Percentiles rank a stretch among this genome's conserved stretches.
Conservation (phyloP, 2,113 vertebrate genomes). For the Toxotes chatareus region DNA sequence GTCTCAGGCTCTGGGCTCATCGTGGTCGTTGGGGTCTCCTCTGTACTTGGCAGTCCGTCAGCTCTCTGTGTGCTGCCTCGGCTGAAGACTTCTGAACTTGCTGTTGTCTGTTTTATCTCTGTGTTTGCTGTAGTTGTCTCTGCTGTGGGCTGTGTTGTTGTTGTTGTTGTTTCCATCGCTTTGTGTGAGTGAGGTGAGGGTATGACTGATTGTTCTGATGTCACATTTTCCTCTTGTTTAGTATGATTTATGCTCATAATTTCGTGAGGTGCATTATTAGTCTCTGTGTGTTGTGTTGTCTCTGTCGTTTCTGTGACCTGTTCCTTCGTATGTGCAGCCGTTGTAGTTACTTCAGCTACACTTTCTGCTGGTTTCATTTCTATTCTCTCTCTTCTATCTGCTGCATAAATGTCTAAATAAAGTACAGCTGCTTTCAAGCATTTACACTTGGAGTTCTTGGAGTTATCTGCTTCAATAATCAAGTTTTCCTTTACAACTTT, state of each 20-base stretch:
- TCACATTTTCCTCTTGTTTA: constrained; percentile 3
- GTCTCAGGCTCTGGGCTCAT: not conserved
- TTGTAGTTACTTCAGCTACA: constrained; percentile 4
- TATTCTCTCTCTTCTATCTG: not conserved
- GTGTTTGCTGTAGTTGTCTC: not conserved
- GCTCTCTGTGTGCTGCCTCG: not conserved
- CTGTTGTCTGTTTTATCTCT: constrained; percentile 21
- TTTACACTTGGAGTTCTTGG: constrained; percentile 12
- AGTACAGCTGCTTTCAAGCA: not conserved
- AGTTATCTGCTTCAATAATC: not conserved
- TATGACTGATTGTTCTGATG: constrained; percentile 7
- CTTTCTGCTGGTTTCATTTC: constrained; percentile 14
- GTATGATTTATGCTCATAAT: not conserved
- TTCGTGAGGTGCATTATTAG: not conserved
- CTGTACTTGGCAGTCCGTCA: not conserved
- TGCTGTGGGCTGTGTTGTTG: not conserved
- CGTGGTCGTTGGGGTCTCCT: not conserved
- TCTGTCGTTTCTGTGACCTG: not conserved
- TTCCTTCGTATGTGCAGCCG: not conserved
- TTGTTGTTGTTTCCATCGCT: not conserved
- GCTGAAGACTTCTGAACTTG: not conserved
- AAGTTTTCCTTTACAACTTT: constrained; percentile 7
- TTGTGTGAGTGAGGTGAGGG: not conserved
- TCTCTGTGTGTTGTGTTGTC: not conserved
- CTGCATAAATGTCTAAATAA: constrained; percentile 13